A percentile compares a stretch with the other conserved stretches of the same genome.
Conservation (phyloP, 2,797 vertebrate genomes). For the Cynodonichthys magdalenae region DNA sequence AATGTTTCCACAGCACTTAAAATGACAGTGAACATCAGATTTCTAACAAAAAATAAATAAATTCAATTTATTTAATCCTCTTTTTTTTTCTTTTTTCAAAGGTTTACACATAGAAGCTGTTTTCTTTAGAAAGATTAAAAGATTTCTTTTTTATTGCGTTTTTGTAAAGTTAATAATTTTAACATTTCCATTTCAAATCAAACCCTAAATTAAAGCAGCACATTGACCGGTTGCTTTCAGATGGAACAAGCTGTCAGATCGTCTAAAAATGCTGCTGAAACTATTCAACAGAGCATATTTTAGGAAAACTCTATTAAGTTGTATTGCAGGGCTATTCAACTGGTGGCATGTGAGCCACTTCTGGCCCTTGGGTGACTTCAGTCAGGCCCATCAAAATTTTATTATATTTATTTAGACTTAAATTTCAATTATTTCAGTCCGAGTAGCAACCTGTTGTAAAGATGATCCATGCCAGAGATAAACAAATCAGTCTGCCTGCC, state of each 20-base stretch:
- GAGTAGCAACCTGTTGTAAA: too few relatives aligned
- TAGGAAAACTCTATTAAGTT: slow-evolving; percentile 32
- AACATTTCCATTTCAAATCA: slow-evolving; percentile 8
- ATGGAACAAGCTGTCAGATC: slow-evolving; percentile 50
- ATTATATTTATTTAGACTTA: too few relatives aligned
- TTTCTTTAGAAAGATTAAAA: too few relatives aligned
- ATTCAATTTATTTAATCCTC: neutral
- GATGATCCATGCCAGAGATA: too few relatives aligned
- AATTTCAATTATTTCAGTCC: too few relatives aligned
- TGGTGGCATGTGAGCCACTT: too few relatives aligned
- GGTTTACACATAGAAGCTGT: too few relatives aligned
- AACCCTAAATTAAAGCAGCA: too few relatives aligned
- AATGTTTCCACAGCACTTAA: neutral
- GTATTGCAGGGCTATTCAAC: neutral
- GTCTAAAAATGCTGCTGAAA: slow-evolving; percentile 51
- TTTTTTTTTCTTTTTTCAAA: neutral
- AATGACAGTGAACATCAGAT: slow-evolving; percentile 14
- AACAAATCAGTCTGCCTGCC: too few relatives aligned
- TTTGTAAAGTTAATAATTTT: neutral
- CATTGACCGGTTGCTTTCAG: slow-evolving; percentile 50
- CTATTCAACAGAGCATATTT: slow-evolving; percentile 45
- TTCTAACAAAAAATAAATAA: neutral
- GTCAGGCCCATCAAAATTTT: too few relatives aligned
- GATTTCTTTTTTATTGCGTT: neutral
- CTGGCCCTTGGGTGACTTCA: too few relatives aligned